Conservation (phyloP, 2,797 vertebrate genomes). For the Morus bassanus region DNA sequence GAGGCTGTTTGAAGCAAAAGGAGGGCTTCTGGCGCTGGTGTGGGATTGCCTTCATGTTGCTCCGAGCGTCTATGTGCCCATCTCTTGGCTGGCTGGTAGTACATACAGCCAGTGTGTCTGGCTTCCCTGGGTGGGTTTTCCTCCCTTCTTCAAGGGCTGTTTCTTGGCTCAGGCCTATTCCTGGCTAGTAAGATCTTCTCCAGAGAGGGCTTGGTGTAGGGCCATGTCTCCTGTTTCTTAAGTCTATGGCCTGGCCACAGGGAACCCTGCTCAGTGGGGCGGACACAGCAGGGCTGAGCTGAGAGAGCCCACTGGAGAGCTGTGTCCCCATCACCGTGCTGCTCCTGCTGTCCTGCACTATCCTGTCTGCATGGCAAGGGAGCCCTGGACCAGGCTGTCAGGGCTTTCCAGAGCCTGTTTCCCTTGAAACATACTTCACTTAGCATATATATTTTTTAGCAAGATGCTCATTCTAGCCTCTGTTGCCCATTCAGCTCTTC, state of each 20-base stretch:
- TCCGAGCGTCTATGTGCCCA: accelerated
- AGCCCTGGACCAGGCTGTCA: neutral
- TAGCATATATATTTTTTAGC: neutral
- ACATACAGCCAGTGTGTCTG: neutral
- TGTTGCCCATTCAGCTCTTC: neutral
- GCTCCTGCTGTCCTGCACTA: neutral
- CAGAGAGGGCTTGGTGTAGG: neutral
- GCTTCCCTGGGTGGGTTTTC: neutral
- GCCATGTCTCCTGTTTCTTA: neutral
- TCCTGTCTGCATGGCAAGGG: neutral
- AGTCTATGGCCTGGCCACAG: neutral
- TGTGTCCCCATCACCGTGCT: neutral
- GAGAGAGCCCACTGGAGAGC: neutral
- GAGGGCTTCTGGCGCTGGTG: neutral
- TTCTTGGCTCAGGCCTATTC: neutral
- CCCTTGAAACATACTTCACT: neutral
- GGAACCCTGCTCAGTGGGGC: neutral
- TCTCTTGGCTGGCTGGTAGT: neutral
- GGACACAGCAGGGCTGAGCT: neutral
- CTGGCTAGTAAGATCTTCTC: neutral
- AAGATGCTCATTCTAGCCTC: neutral
- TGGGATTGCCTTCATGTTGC: neutral
- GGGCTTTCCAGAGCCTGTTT: neutral
- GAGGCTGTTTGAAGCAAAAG: neutral
- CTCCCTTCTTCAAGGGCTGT: neutral